Conservation (phyloP, 2,113 vertebrate genomes). For the Nycticorax nycticorax region DNA sequence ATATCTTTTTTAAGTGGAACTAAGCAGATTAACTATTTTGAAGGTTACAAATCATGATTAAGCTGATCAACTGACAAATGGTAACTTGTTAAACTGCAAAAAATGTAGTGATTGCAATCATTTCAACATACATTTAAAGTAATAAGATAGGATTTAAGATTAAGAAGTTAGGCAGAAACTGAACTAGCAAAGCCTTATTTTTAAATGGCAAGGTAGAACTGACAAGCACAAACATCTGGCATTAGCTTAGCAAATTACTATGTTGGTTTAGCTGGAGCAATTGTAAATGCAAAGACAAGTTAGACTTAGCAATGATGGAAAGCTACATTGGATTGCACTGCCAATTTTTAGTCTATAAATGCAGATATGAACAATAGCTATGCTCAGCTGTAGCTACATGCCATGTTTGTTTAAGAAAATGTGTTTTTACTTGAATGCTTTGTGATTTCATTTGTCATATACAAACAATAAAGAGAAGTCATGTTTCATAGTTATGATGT, state of each 20-base stretch:
- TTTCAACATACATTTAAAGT: neutral
- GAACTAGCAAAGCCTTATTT: neutral
- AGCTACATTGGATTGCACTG: rapidly evolving
- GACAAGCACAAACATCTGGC: neutral
- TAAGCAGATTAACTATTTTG: neutral
- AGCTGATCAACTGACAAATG: neutral
- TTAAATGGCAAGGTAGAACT: neutral
- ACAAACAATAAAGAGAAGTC: neutral
- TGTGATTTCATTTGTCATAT: neutral
- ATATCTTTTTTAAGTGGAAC: neutral
- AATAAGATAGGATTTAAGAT: neutral
- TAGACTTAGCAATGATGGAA: neutral
- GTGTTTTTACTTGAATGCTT: neutral
- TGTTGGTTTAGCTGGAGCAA: neutral
- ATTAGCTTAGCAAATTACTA: neutral
- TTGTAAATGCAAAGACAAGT: neutral
- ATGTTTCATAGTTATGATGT: neutral
- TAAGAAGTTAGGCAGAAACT: neutral
- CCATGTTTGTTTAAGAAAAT: neutral
- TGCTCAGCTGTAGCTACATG: neutral
- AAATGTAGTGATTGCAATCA: neutral
- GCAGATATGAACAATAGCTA: neutral
- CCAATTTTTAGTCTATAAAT: neutral
- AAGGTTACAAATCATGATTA: neutral
- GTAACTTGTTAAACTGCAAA: neutral